Conservation (phyloP, 2,797 vertebrate genomes). For the Leuciscus waleckii region DNA sequence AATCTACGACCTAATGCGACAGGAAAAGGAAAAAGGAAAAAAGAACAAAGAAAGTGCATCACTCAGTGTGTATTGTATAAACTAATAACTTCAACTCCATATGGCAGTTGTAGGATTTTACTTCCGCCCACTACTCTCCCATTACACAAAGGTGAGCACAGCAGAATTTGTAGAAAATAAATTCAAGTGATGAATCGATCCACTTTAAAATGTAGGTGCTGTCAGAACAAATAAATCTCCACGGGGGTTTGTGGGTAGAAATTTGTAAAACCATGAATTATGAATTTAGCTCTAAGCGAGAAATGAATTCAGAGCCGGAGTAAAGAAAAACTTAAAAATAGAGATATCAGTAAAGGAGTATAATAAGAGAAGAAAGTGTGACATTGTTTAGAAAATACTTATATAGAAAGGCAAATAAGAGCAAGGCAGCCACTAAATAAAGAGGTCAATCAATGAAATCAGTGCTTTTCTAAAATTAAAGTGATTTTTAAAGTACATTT, state of each 20-base stretch:
- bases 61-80: slow-evolving; percentile 59
- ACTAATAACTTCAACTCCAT: slow-evolving; percentile 61
- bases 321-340: slow-evolving; percentile 62
- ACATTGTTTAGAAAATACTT: slow-evolving; percentile 38
- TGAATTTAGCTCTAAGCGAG: slow-evolving; percentile 71
- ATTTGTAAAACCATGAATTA: slow-evolving; percentile 72
- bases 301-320: slow-evolving; percentile 55
- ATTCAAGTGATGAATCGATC: slow-evolving; percentile 78
- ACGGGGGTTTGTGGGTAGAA: slow-evolving; percentile 68
- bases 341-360: slow-evolving; percentile 65
- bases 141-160: slow-evolving; percentile 58
- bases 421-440: background rate
- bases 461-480: background rate
- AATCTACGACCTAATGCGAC: slow-evolving; percentile 32
- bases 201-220: slow-evolving; percentile 72
- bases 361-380: slow-evolving; percentile 26
- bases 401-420: background rate
- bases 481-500: background rate
- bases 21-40: slow-evolving; percentile 52
- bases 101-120: slow-evolving; percentile 59
- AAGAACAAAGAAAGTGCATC: slow-evolving; percentile 58
- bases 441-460: background rate
- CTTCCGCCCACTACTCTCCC: slow-evolving; percentile 52
- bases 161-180: slow-evolving; percentile 72
- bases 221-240: slow-evolving; percentile 77